Percentiles rank a stretch among this genome's conserved stretches.
phyloP scores from a whole-genome alignment of 2,113 vertebrate genomes.

The Odontophorus gujanensis region DNA sequence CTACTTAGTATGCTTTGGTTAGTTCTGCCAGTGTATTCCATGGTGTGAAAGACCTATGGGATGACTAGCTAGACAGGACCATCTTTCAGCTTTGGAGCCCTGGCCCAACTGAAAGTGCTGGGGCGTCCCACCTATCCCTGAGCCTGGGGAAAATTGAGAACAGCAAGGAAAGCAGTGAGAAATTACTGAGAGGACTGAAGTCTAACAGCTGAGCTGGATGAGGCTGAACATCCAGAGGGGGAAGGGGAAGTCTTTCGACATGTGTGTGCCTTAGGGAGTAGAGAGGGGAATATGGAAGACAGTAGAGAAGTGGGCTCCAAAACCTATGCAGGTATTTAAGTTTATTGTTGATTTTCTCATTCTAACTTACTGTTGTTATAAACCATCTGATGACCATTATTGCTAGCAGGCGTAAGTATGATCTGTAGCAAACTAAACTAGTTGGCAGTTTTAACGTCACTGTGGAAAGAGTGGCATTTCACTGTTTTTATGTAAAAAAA shows the following conservation, averaged over 20 bases:
- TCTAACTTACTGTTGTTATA: neutral
- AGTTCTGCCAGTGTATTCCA: neutral
- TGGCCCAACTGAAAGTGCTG: neutral
- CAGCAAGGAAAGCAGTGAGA: neutral
- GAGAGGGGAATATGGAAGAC: accelerated
- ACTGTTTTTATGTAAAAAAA: neutral
- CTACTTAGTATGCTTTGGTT: neutral
- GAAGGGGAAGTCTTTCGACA: accelerated
- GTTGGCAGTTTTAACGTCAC: neutral
- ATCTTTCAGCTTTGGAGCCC: neutral
- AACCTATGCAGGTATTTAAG: neutral
- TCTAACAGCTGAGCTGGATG: neutral
- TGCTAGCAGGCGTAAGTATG: neutral
- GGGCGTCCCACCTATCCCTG: neutral
- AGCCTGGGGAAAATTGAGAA: neutral
- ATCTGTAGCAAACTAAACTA: neutral
- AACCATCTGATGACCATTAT: neutral
- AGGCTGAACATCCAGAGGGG: no score
- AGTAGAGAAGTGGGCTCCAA: neutral
- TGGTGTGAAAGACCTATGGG: neutral
- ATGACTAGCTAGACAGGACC: neutral
- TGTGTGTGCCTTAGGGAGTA: accelerated
- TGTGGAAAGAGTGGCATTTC: neutral
- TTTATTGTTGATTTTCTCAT: neutral
- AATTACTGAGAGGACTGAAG: neutral